Evolutionary conservation across 2,113 vertebrate species (phyloP).

Genomic region (Illadopsis cleaveri): DNA sequence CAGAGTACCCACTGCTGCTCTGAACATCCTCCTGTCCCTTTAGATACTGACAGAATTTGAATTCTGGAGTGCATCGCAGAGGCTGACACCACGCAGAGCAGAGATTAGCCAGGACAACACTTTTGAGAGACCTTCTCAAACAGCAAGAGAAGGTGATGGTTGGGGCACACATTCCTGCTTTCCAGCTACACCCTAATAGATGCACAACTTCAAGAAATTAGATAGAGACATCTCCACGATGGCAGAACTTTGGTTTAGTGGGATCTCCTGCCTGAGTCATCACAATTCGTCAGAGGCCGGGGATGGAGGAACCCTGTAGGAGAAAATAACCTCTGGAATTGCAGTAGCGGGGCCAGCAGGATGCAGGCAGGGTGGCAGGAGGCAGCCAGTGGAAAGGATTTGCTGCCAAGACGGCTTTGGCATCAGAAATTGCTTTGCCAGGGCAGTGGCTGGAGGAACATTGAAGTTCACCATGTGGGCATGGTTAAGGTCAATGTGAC

Average conservation of each 20-base stretch:
- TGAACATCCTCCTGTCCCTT: neutral
- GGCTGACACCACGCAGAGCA: neutral
- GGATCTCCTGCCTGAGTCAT: neutral
- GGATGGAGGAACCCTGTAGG: neutral
- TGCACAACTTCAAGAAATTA: no score
- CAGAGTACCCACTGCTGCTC: neutral
- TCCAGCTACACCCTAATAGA: fast-evolving
- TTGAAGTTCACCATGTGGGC: fast-evolving
- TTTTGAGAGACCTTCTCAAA: neutral
- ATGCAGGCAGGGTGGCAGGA: neutral
- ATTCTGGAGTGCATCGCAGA: neutral
- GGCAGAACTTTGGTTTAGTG: neutral
- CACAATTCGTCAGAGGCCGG: fast-evolving
- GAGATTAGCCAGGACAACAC: neutral
- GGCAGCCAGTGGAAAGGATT: neutral
- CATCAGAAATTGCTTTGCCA: neutral
- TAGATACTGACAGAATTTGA: fast-evolving
- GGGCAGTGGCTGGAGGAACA: neutral
- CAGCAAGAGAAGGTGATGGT: neutral
- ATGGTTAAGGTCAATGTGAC: no score
- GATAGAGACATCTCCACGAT: fast-evolving
- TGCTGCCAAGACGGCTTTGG: neutral
- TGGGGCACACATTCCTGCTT: neutral
- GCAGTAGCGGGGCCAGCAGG: neutral
- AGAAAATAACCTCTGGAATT: neutral